Evolutionary conservation across 2,113 vertebrate genomes (phyloP).

Genomic region (Hemiprocne comata): DNA sequence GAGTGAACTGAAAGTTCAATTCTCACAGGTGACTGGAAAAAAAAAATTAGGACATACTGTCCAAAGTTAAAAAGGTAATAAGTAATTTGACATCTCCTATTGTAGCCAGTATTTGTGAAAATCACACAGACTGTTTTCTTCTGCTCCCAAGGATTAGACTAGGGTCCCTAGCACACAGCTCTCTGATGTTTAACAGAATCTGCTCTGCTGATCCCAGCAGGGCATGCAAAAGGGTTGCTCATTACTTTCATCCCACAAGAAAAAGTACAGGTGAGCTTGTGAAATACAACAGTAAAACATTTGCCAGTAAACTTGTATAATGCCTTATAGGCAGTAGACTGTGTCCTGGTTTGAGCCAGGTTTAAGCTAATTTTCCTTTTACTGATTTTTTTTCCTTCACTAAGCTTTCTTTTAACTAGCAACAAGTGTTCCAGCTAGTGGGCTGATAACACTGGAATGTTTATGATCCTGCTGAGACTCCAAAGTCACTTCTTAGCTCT

Average conservation of each 20-base stretch:
- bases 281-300: not conserved
- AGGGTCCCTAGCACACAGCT: rapidly evolving
- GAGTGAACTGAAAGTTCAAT: not conserved
- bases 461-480: no score
- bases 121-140: not conserved
- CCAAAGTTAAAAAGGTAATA: not conserved
- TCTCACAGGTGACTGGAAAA: not conserved
- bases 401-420: no score
- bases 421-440: no score
- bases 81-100: not conserved
- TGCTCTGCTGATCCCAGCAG: not conserved
- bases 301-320: not conserved
- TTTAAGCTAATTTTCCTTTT: no score
- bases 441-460: no score
- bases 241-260: not conserved
- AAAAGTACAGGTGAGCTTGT: not conserved
- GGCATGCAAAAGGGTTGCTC: not conserved
- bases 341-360: no score
- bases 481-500: no score
- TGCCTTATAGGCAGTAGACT: not conserved
- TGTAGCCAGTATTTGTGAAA: not conserved
- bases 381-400: no score
- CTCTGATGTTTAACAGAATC: not conserved
- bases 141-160: not conserved
- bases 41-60: not conserved